Percentiles rank a stretch among this genome's conserved stretches.
These are phyloP conservation scores for Lytechinus variegatus DNA, from an alignment of 35 echinoderm and acorn worm genomes.

Conservation along the genomic window DNA sequence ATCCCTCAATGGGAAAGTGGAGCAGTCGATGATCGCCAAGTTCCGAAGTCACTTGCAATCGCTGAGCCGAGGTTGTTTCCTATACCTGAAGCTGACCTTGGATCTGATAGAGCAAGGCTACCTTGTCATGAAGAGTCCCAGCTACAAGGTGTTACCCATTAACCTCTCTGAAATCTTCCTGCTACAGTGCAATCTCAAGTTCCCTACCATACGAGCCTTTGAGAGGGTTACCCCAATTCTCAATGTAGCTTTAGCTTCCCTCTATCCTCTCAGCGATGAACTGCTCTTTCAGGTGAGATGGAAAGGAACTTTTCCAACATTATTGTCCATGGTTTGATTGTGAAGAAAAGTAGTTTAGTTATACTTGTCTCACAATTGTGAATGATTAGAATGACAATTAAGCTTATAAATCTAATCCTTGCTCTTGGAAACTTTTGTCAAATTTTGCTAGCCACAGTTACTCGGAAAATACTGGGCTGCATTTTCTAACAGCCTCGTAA, in stretches of 20 bases:
- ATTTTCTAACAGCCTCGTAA: no score
- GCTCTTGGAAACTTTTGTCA: no score
- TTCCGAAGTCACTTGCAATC: conserved; percentile 84
- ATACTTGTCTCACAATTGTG: no score
- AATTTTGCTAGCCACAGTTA: no score
- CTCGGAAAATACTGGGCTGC: no score
- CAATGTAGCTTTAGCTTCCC: conserved; percentile 80
- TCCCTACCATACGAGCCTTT: conserved; percentile 86
- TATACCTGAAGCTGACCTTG: conserved; percentile 96
- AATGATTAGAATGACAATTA: no score
- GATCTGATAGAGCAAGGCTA: conserved; percentile 96
- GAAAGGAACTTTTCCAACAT: background rate
- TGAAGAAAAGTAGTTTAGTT: no score
- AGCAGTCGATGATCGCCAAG: conserved; percentile 70
- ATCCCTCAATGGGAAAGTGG: conserved; percentile 91
- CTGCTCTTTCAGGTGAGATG: conserved; percentile 71
- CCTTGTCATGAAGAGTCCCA: conserved; percentile 82
- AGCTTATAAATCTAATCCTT: no score
- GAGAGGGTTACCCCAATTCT: conserved; percentile 87
- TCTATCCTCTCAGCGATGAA: conserved; percentile 81
- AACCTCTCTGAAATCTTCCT: conserved; percentile 99
- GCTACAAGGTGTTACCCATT: conserved; percentile 92
- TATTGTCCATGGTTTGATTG: background rate
- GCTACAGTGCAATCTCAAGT: conserved; percentile 92
- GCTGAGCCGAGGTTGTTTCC: conserved; percentile 82